A percentile compares a stretch with the other conserved stretches of the same genome.
phyloP scores from a whole-genome alignment of 2,113 vertebrate species.

The Limanda limanda region DNA sequence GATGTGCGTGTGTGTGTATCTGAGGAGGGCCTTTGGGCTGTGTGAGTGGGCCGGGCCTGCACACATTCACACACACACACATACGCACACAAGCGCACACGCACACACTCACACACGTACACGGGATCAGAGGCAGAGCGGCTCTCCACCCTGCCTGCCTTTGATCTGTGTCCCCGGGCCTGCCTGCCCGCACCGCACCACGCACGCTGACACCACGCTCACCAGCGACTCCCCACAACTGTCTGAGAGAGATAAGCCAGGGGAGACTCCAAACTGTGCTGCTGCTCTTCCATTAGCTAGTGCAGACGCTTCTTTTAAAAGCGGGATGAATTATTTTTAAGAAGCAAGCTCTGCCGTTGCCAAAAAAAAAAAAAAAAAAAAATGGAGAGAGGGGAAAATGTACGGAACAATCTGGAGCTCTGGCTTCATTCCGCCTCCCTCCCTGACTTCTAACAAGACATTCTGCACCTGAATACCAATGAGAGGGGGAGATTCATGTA shows the following conservation, averaged over 20 bases:
- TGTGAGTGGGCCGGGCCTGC: slow-evolving; percentile 83
- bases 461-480: slow-evolving; percentile 85
- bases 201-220: slow-evolving; percentile 92
- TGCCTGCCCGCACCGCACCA: slow-evolving; percentile 87
- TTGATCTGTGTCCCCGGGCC: slow-evolving; percentile 99
- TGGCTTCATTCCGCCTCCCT: slow-evolving; percentile 79
- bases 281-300: slow-evolving; percentile 85
- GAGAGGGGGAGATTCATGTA: slow-evolving; percentile 80
- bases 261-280: slow-evolving; percentile 87
- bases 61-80: slow-evolving; percentile 47
- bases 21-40: slow-evolving; percentile 78
- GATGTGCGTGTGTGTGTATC: slow-evolving; percentile 62
- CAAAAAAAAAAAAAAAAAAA: slow-evolving; percentile 71
- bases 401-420: slow-evolving; percentile 79
- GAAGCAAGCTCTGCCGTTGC: slow-evolving; percentile 79
- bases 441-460: slow-evolving; percentile 83
- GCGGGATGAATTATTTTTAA: slow-evolving; percentile 85
- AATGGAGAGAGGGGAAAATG: slow-evolving; percentile 72
- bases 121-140: slow-evolving; percentile 91
- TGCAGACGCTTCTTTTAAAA: slow-evolving; percentile 84
- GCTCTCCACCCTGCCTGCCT: slow-evolving; percentile 88
- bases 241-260: slow-evolving; percentile 98
- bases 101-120: slow-evolving; percentile 60
- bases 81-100: slow-evolving; percentile 64
- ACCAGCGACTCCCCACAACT: slow-evolving; percentile 98